Evolutionary conservation across 2,888 invertebrate genomes (phyloP).

Genomic region (Apodemia mormo): DNA sequence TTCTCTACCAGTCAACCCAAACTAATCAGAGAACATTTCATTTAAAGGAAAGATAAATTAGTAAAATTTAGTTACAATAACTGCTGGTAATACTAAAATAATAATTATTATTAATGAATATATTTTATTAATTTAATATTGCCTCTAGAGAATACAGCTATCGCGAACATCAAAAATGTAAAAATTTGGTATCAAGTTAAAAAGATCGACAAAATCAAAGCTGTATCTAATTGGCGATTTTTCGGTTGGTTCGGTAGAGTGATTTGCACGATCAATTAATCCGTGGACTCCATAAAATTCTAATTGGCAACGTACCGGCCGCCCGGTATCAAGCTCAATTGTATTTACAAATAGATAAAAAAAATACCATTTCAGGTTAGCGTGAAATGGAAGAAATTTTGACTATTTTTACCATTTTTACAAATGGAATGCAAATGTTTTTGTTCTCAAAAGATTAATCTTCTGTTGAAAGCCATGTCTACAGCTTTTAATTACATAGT

Average conservation of each 20-base stretch:
- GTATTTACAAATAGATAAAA: constrained; percentile 13
- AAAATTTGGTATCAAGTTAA: neutral
- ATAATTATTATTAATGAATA: too few relatives aligned
- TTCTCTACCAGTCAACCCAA: too few relatives aligned
- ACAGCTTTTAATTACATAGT: too few relatives aligned
- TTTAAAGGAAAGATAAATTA: too few relatives aligned
- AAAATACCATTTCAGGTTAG: neutral
- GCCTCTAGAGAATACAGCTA: neutral
- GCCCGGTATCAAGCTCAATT: constrained; percentile 4
- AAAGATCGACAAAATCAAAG: neutral
- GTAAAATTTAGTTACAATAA: too few relatives aligned
- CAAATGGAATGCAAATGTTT: constrained; percentile 23
- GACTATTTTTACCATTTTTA: constrained; percentile 3
- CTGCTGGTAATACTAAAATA: too few relatives aligned
- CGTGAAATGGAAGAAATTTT: constrained; percentile 7
- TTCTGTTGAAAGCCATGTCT: too few relatives aligned
- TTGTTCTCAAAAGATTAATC: neutral
- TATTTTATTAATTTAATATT: too few relatives aligned
- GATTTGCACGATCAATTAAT: constrained; percentile 17
- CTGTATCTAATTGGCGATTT: constrained; percentile 8
- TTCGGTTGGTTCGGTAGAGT: constrained; percentile 14
- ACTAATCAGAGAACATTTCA: too few relatives aligned
- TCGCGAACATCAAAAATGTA: neutral
- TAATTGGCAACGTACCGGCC: constrained; percentile 1
- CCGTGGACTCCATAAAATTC: constrained; percentile 10